phyloP scores from a whole-genome alignment of 2,888 invertebrate species.

The Sericinus montela region DNA sequence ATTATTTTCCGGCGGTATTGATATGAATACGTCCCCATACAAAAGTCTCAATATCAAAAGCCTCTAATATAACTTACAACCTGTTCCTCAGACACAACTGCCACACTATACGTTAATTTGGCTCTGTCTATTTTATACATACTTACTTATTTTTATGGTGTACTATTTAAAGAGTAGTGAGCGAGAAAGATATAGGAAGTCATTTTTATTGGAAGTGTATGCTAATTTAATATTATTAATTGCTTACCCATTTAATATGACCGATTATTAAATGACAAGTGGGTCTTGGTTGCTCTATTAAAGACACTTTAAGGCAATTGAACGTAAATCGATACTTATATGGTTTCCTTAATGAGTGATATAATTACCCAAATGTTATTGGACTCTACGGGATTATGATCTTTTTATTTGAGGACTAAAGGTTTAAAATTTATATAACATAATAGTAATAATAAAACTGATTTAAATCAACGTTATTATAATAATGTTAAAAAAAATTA shows the following conservation, averaged over 20 bases:
- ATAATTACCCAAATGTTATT: neutral
- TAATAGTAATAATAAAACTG: too few relatives aligned
- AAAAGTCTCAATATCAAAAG: too few relatives aligned
- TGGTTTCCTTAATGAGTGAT: conserved; percentile 12
- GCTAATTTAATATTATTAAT: conserved; percentile 27
- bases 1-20: too few relatives aligned
- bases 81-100: too few relatives aligned
- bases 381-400: neutral
- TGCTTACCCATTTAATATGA: conserved; percentile 11
- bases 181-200: conserved; percentile 48
- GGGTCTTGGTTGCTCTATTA: conserved; percentile 9
- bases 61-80: too few relatives aligned
- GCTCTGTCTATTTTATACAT: too few relatives aligned
- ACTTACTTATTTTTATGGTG: too few relatives aligned
- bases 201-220: conserved; percentile 27
- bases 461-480: too few relatives aligned
- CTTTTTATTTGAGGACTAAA: neutral
- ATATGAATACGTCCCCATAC: too few relatives aligned
- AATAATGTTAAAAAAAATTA: too few relatives aligned
- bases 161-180: too few relatives aligned
- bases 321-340: conserved; percentile 11
- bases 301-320: conserved; percentile 7
- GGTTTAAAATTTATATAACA: neutral
- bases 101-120: too few relatives aligned
- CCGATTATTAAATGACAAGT: conserved; percentile 26